phyloP scores from a whole-genome alignment of 2,888 invertebrate genomes.

The Caenorhabditis becei region DNA sequence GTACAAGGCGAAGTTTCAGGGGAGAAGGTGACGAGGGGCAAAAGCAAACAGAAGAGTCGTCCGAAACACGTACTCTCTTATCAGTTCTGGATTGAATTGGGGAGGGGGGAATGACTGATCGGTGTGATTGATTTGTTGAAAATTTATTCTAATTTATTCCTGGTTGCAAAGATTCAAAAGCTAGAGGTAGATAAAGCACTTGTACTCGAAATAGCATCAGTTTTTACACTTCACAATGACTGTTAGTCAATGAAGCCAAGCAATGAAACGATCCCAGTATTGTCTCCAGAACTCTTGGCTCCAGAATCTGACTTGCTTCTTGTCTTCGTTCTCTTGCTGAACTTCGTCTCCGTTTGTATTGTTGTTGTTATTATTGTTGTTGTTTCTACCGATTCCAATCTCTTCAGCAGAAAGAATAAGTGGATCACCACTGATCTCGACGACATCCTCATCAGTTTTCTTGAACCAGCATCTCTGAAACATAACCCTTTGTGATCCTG shows the following conservation, averaged over 20 bases:
- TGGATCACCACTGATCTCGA: neutral
- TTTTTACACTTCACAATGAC: too few relatives aligned
- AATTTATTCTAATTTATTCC: too few relatives aligned
- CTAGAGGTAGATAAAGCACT: neutral
- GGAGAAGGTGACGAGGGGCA: slow-evolving; percentile 7
- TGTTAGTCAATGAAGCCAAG: too few relatives aligned
- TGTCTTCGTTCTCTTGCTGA: neutral
- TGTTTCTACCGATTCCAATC: neutral
- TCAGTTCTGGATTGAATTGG: slow-evolving; percentile 3
- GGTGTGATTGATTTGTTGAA: neutral
- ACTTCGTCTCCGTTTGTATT: neutral
- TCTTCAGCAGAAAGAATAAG: neutral
- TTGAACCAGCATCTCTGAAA: too few relatives aligned
- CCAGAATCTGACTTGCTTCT: neutral
- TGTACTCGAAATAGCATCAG: too few relatives aligned
- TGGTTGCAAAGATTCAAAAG: neutral
- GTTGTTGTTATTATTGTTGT: neutral
- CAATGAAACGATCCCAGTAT: neutral
- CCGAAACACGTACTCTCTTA: slow-evolving; percentile 12
- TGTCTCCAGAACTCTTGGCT: neutral
- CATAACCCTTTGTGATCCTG: too few relatives aligned
- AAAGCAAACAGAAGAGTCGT: slow-evolving; percentile 9
- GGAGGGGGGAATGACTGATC: too few relatives aligned
- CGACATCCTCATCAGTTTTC: too few relatives aligned
- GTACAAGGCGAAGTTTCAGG: neutral